Conservation (phyloP, 2,888 invertebrate genomes). For the Aleiodes testaceus region DNA sequence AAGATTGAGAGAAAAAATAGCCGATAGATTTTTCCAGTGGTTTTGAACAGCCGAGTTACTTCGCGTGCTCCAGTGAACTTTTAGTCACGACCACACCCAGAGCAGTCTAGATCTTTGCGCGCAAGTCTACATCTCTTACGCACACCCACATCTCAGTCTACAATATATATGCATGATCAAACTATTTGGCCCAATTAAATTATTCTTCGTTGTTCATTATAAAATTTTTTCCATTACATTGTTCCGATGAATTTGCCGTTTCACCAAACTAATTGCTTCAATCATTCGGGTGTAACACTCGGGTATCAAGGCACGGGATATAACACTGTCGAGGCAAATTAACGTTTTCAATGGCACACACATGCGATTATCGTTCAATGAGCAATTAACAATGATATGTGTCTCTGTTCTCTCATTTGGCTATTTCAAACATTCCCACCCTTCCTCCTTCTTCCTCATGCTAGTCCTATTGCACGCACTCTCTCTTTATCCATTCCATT, state of each 20-base stretch:
- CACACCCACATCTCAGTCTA: slow-evolving; percentile 63
- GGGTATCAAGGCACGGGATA: too few species aligned
- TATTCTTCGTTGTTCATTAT: background rate
- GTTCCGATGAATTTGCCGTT: too few species aligned
- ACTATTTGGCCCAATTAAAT: too few species aligned
- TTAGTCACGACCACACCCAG: slow-evolving; percentile 72
- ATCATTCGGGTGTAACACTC: slow-evolving; percentile 20
- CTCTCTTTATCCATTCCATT: too few species aligned
- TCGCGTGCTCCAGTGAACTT: slow-evolving; percentile 72
- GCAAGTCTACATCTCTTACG: slow-evolving; percentile 63
- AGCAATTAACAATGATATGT: slow-evolving; percentile 22
- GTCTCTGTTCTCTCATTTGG: background rate
- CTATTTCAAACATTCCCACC: slow-evolving; percentile 3
- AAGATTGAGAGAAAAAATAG: slow-evolving; percentile 47
- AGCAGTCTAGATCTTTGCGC: slow-evolving; percentile 62
- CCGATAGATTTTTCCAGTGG: slow-evolving; percentile 42
- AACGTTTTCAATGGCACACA: slow-evolving; percentile 14
- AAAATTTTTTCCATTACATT: background rate
- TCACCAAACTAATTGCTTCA: slow-evolving; percentile 17
- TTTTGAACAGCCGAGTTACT: slow-evolving; percentile 48
- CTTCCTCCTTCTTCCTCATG: background rate
- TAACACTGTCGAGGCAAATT: slow-evolving; percentile 9
- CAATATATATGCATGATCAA: background rate
- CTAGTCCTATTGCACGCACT: too few species aligned
- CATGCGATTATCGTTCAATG: slow-evolving; percentile 19